Evolutionary conservation across 2,797 vertebrate species (phyloP), one percentile per base, ranked within the genome.

Genomic region (Spheniscus humboldti): DNA sequence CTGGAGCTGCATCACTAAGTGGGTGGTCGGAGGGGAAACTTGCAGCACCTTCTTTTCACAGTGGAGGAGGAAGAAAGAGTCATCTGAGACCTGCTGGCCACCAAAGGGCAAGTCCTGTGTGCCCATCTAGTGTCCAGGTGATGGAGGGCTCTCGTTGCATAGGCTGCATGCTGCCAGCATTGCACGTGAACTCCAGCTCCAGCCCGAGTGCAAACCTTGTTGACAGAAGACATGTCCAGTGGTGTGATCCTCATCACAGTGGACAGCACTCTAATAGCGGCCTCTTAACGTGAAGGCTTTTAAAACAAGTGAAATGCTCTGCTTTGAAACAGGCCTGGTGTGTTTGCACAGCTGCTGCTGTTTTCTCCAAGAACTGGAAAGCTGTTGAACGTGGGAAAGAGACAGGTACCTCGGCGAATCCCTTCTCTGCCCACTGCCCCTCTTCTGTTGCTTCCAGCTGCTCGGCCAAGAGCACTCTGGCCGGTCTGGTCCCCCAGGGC

Each of bases 281-380:
- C 82, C 76, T 79, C 90, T 85, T 68, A 28, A 25, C 8, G 0
- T 2, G 20, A 39, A 71, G 66, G 48, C 33, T 23, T 95, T 93
- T 67, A 39, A 92, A 87, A 24, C 69, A 12, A 59, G 52, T 10
- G 67, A 43, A 67, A 39, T 2, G 33, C 33, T 68, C 9, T 37
- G 69, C 87, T 90, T 27, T 52, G 80, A 45, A 82, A 16, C n/a
- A 17, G 33, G 20, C 45, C 16, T 8, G 11, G 30, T 0, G 0
- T 85, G 85, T 92, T 92, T 74, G 79, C 35, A 33, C 90, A 92
- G 93, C 93, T 94, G 96, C 88, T 45, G 86, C 90, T 62, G 76
- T 27, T 30, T 84, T 79, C 94, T 53, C 39, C 56, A 31, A 66
- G 43, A 31, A 10, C 28, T 47, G 66, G 41, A 33, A 9, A 53